Evolutionary conservation across 2,797 vertebrate genomes (phyloP).

Genomic region (Sarcophilus harrisii): DNA sequence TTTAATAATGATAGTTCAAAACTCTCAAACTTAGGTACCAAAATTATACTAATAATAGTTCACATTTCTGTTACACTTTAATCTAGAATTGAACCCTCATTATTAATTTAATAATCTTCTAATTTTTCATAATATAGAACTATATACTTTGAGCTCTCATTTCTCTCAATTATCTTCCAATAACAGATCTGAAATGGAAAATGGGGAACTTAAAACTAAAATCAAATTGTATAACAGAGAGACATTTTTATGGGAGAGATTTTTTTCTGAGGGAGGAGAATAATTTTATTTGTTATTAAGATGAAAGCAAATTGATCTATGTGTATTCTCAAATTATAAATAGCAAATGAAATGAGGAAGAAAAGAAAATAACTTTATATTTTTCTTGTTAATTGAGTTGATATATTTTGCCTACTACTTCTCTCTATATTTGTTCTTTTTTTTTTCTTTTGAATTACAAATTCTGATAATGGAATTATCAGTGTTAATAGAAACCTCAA

Average conservation of each 20-base stretch:
- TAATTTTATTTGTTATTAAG: not conserved
- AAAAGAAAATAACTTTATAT: not conserved
- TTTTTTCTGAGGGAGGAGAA: not conserved
- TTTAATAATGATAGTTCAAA: not conserved
- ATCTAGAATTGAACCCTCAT: not conserved
- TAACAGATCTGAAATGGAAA: not conserved
- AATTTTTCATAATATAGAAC: not conserved
- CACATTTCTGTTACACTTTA: not conserved
- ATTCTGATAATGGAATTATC: not conserved
- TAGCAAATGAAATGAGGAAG: not conserved
- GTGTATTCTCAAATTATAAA: not conserved
- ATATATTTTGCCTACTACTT: not conserved
- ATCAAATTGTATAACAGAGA: not conserved
- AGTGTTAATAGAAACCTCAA: not conserved
- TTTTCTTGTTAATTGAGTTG: not conserved
- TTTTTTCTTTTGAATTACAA: not conserved
- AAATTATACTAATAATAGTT: constrained; percentile 20
- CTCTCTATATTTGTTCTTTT: not conserved
- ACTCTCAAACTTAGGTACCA: constrained; percentile 4
- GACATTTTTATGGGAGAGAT: not conserved
- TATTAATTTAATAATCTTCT: not conserved
- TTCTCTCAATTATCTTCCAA: not conserved
- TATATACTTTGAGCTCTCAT: not conserved
- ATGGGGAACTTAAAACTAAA: not conserved
- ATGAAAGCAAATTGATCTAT: not conserved